A percentile compares a stretch with the other conserved stretches of the same genome.
Evolutionary conservation across 2,113 vertebrate species (phyloP).

Genomic region (Hydrochoerus hydrochaeris): DNA sequence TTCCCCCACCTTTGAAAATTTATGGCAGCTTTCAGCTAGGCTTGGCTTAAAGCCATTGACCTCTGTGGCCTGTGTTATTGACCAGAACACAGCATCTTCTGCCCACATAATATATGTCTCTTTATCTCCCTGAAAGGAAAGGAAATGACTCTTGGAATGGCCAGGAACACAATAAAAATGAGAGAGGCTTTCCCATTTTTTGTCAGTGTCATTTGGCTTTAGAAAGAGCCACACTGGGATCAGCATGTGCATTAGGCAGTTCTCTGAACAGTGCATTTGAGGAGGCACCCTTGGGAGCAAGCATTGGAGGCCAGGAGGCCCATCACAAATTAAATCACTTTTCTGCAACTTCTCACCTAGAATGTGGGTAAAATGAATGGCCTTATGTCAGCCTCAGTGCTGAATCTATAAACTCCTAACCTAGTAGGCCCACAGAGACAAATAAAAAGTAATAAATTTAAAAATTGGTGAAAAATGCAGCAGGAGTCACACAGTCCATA

Average conservation of each 20-base stretch:
- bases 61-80: slow-evolving; percentile 85
- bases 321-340: slow-evolving; percentile 34
- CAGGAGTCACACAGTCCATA: not conserved
- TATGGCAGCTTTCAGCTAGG: slow-evolving; percentile 82
- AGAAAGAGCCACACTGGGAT: slow-evolving; percentile 68
- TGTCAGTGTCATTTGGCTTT: slow-evolving; percentile 56
- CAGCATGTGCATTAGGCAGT: not conserved
- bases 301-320: slow-evolving; percentile 5
- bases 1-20: slow-evolving; percentile 86
- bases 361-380: not conserved
- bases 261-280: slow-evolving; percentile 58
- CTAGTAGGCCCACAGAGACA: not conserved
- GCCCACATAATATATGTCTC: slow-evolving; percentile 80
- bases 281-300: slow-evolving; percentile 13
- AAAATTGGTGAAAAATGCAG: not conserved
- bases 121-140: slow-evolving; percentile 83
- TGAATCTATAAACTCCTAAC: not conserved
- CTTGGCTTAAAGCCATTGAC: slow-evolving; percentile 86
- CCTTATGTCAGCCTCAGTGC: slow-evolving; percentile 25
- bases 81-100: slow-evolving; percentile 85
- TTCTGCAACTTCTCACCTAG: slow-evolving; percentile 18
- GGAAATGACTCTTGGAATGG: slow-evolving; percentile 84
- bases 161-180: slow-evolving; percentile 83
- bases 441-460: not conserved
- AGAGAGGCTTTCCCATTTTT: slow-evolving; percentile 70